A percentile compares a stretch with the other conserved stretches of the same genome.
Evolutionary conservation across 1,140 invertebrate species (phyloP).

Genomic region (Aradophagus sp.): DNA sequence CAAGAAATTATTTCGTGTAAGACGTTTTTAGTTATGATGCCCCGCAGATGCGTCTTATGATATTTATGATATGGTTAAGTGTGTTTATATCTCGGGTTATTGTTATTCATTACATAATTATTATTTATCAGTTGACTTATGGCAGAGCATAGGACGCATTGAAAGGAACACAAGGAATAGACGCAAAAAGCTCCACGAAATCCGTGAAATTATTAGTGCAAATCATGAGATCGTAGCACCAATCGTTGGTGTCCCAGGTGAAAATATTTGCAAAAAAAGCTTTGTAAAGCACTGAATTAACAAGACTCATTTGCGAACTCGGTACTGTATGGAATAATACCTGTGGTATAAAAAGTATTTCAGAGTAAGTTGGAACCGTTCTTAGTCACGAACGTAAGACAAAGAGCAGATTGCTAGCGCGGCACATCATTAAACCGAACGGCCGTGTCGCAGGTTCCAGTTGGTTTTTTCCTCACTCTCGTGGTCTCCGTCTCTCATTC

Average conservation of each 20-base stretch:
- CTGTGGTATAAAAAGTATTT: conserved; percentile 49
- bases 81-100: too few species aligned
- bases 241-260: background rate
- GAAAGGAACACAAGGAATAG: too few species aligned
- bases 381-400: conserved; percentile 48
- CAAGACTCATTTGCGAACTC: conserved; percentile 25
- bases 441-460: conserved; percentile 64
- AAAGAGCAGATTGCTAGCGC: conserved; percentile 61
- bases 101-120: too few species aligned
- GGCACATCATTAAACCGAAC: conserved; percentile 71
- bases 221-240: too few species aligned
- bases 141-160: too few species aligned
- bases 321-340: conserved; percentile 56
- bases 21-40: too few species aligned
- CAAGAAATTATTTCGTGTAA: too few species aligned
- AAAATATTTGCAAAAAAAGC: conserved; percentile 15
- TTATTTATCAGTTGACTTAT: too few species aligned
- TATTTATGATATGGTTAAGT: too few species aligned
- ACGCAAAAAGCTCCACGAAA: too few species aligned
- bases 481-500: conserved; percentile 36
- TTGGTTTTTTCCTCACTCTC: conserved; percentile 59
- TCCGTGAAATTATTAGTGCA: too few species aligned
- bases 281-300: conserved; percentile 29
- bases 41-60: too few species aligned
- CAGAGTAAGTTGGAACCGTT: conserved; percentile 51